Evolutionary conservation across 2,113 vertebrate genomes (phyloP), one percentile per base, ranked within the genome.

Genomic region (Potamarius usumacintae): DNA sequence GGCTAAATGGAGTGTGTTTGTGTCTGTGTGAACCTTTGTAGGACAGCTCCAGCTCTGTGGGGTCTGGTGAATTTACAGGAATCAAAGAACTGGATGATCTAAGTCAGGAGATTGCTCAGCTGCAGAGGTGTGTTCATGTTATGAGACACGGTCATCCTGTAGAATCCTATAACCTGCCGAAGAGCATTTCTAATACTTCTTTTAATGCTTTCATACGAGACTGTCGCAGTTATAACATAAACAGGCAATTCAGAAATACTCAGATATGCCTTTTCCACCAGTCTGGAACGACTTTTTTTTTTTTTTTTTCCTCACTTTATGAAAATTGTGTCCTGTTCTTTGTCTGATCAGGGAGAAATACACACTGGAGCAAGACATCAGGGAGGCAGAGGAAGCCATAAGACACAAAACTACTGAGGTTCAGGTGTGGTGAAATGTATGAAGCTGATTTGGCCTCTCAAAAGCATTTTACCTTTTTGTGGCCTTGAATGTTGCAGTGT

Each of bases 51-150:
- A 96, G 97, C 89, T 97, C 97, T 0, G 95, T 98, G 52, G 97
- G 96, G 34, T 97, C 98, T 0, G 98, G 97, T 30, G 98, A 99
- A 86, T 98, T 99, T 87, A 97, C 96, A 2, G 98, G 98, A 0
- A 97, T 99, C 91, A 99, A 99, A 89, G 98, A 99, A 84, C 94
- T 99, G 74, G 98, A 99, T 72, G 98, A 99, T 86, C 97, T 99
- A 82, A 98, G 97, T 89, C 97, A 99, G 90, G 98, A 99, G 93
- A 98, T 99, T 0, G 96, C 97, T 7, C 98, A 98, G 92, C 90
- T 99, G 57, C 98, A 99, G 91, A 97, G 98, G 98, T 99, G 92
- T 60, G 5, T 52, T 34, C 11, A 12, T 14, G 50, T 82, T 11
- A 42, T 25, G 30, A 42, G 30, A 42, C 78, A 9, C 22, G 0